phyloP scores from a whole-genome alignment of 2,113 vertebrate species.

The Grus americana region DNA sequence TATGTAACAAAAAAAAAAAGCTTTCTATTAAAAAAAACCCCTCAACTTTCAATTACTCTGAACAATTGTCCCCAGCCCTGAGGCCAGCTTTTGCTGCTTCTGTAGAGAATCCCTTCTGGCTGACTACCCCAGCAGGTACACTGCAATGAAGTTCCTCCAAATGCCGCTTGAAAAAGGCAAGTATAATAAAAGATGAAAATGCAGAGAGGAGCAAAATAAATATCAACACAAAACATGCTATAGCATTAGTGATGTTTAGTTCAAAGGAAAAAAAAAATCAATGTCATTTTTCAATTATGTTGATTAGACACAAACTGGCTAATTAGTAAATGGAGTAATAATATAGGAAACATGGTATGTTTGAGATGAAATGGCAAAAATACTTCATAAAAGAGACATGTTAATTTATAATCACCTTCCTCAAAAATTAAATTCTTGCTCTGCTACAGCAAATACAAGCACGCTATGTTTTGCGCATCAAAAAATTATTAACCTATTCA shows the following conservation, averaged over 20 bases:
- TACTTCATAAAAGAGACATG: background rate
- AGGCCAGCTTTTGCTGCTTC: background rate
- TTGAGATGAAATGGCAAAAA: constrained; percentile 14
- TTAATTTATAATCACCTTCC: background rate
- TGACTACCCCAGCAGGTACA: background rate
- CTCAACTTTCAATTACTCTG: background rate
- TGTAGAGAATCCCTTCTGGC: background rate
- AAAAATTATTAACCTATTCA: constrained; percentile 7
- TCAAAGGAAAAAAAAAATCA: background rate
- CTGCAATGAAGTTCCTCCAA: background rate
- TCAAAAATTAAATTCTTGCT: constrained; percentile 8
- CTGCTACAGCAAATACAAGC: background rate
- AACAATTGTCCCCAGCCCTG: background rate
- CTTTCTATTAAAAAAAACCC: background rate
- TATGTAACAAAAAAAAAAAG: background rate
- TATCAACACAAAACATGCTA: background rate
- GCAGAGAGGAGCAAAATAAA: background rate
- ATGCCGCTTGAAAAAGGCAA: background rate
- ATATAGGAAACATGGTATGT: background rate
- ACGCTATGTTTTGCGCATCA: background rate
- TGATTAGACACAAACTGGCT: constrained; percentile 6
- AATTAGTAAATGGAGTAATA: constrained; percentile 44
- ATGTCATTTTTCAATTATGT: constrained; percentile 2
- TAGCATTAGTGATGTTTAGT: background rate
- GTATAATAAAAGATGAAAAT: background rate